These are phyloP conservation scores for Caracal caracal DNA, from an alignment of 2,113 vertebrate genomes.

Conservation along the genomic window DNA sequence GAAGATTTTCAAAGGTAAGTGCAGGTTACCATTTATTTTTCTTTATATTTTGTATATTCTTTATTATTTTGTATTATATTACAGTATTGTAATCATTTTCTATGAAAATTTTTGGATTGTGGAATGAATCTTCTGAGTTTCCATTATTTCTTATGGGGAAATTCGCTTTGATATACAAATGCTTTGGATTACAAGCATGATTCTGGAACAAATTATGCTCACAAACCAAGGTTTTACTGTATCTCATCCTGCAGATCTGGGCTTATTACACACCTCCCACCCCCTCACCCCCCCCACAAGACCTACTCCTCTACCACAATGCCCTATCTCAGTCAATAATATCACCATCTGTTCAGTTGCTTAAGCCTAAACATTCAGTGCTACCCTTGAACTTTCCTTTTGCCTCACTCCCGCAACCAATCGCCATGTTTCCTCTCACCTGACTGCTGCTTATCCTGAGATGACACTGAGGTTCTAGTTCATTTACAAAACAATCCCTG, in stretches of 20 bases:
- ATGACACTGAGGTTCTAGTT: background rate
- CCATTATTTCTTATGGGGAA: too few species aligned
- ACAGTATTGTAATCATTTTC: too few species aligned
- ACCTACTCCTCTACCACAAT: background rate
- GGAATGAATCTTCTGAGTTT: too few species aligned
- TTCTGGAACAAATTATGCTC: too few species aligned
- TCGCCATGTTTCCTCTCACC: background rate
- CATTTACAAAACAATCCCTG: background rate
- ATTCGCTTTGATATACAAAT: too few species aligned
- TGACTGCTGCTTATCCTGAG: background rate
- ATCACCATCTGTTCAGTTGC: background rate
- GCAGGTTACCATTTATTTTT: too few species aligned
- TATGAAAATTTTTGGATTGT: too few species aligned
- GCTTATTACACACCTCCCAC: background rate
- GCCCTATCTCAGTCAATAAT: background rate
- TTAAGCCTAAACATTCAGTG: background rate
- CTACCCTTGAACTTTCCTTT: background rate
- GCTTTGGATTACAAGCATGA: too few species aligned
- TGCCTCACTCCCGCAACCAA: background rate
- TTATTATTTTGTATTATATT: too few species aligned
- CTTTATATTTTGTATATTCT: too few species aligned
- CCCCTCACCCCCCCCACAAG: background rate
- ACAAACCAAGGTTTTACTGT: too few species aligned
- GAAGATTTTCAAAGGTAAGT: too few species aligned
- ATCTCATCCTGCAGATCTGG: background rate